These are phyloP conservation scores for Zeugodacus cucurbitae DNA, from an alignment of 1,140 invertebrate genomes.

Conservation along the genomic window DNA sequence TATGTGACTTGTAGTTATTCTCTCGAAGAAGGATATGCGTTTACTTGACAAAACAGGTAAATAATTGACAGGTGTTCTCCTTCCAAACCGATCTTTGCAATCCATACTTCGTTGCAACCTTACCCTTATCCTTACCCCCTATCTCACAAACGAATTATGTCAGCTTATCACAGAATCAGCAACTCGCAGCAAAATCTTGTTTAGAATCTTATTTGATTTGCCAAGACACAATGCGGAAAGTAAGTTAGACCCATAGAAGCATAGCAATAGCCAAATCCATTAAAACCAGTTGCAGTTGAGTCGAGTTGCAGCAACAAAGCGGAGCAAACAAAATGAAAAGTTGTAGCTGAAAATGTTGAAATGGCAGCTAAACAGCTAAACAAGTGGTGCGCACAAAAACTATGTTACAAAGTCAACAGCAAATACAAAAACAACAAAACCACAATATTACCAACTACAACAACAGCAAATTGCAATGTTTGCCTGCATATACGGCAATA, in stretches of 20 bases:
- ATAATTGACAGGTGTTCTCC: background rate
- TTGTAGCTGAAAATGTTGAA: background rate
- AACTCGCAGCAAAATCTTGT: background rate
- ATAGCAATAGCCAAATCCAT: background rate
- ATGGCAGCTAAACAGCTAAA: slow-evolving; percentile 36
- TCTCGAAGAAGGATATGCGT: too few relatives aligned
- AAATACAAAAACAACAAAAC: background rate
- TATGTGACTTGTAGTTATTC: too few relatives aligned
- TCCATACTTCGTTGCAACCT: background rate
- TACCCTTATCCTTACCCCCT: background rate
- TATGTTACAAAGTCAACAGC: slow-evolving; percentile 42
- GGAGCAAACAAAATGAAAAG: slow-evolving; percentile 38
- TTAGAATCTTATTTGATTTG: too few relatives aligned
- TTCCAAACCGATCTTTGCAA: background rate
- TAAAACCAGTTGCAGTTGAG: slow-evolving; percentile 21
- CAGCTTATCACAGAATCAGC: too few relatives aligned
- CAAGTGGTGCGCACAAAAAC: slow-evolving; percentile 24
- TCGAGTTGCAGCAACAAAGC: background rate
- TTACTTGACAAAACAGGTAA: too few relatives aligned
- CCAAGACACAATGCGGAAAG: background rate
- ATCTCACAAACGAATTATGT: too few relatives aligned
- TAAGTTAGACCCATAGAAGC: slow-evolving; percentile 5
- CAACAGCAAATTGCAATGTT: background rate
- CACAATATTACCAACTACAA: slow-evolving; percentile 7
- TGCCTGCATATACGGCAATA: background rate